Conservation (phyloP, 2,888 invertebrate species). For the Pardosa pseudoannulata region DNA sequence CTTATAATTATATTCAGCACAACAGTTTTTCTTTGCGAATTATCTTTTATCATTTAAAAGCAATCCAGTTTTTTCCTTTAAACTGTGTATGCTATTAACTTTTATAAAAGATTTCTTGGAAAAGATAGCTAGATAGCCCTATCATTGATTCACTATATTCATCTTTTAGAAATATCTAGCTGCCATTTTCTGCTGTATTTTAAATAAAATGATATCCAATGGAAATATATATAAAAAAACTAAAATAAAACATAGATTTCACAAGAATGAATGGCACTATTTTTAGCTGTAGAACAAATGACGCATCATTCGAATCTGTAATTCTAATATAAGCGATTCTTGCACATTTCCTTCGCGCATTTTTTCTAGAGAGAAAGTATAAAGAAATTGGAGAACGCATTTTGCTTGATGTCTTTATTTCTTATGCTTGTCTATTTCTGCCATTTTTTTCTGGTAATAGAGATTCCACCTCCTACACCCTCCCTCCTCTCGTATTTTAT, state of each 20-base stretch:
- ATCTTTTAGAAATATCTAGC: neutral
- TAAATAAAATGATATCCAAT: constrained; percentile 4
- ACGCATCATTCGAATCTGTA: constrained; percentile 3
- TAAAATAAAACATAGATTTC: neutral
- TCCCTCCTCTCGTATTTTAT: neutral
- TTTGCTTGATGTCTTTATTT: constrained; percentile 7
- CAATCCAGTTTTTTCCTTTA: too few relatives aligned
- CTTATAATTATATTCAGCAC: too few relatives aligned
- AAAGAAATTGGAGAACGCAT: constrained; percentile 7
- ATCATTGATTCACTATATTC: too few relatives aligned
- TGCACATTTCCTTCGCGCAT: neutral
- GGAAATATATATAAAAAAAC: neutral
- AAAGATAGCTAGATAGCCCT: too few relatives aligned
- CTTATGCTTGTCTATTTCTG: neutral
- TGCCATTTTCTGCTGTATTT: neutral
- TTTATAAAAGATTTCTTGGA: too few relatives aligned
- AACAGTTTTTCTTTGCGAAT: too few relatives aligned
- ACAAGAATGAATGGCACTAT: neutral
- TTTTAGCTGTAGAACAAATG: constrained; percentile 8
- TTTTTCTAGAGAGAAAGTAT: neutral
- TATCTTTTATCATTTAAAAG: too few relatives aligned
- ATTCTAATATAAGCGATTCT: constrained; percentile 2
- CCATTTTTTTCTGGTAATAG: constrained; percentile 1
- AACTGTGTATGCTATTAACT: too few relatives aligned
- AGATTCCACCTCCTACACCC: too few relatives aligned